These are phyloP conservation scores for Fratercula arctica DNA, from an alignment of 2,797 vertebrate species.

Conservation along the genomic window DNA sequence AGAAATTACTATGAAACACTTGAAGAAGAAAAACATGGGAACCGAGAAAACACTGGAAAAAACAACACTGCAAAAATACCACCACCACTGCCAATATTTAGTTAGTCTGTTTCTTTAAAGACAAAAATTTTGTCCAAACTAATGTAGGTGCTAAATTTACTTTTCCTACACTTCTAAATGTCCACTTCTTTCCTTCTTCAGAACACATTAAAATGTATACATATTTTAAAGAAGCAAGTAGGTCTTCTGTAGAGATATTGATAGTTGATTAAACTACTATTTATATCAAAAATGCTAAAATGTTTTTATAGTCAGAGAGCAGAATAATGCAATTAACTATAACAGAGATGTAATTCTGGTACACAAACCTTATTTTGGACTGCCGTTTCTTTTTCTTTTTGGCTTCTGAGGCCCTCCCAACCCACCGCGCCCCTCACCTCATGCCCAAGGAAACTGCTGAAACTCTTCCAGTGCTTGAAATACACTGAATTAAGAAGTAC, in stretches of 20 bases:
- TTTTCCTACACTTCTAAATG: neutral
- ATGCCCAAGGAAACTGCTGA: neutral
- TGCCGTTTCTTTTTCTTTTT: neutral
- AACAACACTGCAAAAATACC: neutral
- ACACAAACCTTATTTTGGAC: neutral
- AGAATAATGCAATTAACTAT: neutral
- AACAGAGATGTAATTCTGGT: neutral
- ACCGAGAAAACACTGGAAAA: neutral
- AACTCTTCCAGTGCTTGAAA: neutral
- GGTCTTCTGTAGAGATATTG: neutral
- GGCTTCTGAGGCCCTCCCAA: too few species aligned
- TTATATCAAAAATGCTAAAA: neutral
- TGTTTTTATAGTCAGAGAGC: neutral
- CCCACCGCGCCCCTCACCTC: accelerated
- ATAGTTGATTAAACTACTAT: neutral
- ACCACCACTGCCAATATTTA: neutral
- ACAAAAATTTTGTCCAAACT: neutral
- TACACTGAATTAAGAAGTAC: neutral
- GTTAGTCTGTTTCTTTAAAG: neutral
- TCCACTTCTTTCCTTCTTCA: neutral
- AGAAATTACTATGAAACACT: neutral
- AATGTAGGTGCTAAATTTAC: neutral
- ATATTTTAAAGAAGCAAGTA: neutral
- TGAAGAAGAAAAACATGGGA: neutral
- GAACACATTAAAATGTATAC: accelerated